Percentiles rank a stretch among this genome's conserved stretches.
phyloP scores from a whole-genome alignment of 2,113 vertebrate species.

The Varanus komodoensis region DNA sequence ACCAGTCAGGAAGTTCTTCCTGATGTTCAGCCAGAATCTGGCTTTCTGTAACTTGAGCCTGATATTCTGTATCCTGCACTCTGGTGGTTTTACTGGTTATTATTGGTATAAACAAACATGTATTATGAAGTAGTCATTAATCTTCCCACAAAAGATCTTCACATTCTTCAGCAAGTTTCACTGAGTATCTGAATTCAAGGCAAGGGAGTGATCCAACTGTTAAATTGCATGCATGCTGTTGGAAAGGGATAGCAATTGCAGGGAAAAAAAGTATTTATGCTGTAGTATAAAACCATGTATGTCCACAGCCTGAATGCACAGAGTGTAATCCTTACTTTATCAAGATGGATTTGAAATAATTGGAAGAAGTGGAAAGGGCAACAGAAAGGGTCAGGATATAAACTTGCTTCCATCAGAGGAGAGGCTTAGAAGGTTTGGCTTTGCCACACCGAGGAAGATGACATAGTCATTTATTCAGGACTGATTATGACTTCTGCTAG shows the following conservation, averaged over 20 bases:
- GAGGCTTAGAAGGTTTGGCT: conserved; percentile 20
- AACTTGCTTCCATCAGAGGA: background rate
- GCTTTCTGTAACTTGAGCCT: too few species aligned
- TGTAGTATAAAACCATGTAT: background rate
- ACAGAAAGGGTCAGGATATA: conserved; percentile 11
- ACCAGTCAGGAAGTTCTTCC: too few species aligned
- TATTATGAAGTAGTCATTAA: background rate
- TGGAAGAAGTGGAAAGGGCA: conserved; percentile 1
- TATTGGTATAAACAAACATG: background rate
- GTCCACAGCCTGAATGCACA: background rate
- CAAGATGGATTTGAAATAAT: conserved; percentile 24
- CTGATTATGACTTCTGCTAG: background rate
- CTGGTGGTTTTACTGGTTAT: background rate
- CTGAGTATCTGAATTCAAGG: background rate
- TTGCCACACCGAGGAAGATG: background rate
- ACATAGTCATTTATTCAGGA: background rate
- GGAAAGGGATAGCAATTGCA: background rate
- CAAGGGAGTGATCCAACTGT: background rate
- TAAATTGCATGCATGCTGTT: background rate
- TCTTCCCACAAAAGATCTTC: background rate
- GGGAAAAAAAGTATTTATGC: background rate
- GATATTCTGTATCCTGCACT: too few species aligned
- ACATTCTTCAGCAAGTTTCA: background rate
- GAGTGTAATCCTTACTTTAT: conserved; percentile 1
- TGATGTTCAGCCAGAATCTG: too few species aligned